These are phyloP conservation scores for Emys orbicularis DNA, from an alignment of 2,797 vertebrate species.

Conservation along the genomic window DNA sequence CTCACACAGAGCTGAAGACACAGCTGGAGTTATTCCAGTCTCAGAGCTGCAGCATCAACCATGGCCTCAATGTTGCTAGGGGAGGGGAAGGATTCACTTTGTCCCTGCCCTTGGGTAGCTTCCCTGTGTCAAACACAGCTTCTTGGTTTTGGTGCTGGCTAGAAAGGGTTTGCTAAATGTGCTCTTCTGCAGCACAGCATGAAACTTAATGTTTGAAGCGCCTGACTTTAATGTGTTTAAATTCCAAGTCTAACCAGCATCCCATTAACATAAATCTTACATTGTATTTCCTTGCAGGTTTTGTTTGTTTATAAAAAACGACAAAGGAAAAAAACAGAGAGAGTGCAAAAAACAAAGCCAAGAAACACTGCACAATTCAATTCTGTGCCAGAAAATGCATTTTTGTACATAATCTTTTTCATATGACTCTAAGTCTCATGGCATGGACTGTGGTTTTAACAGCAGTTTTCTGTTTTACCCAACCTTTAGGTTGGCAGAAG, in stretches of 20 bases:
- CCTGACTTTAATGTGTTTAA: background rate
- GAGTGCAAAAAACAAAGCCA: conserved; percentile 32
- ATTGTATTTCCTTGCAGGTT: background rate
- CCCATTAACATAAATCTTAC: background rate
- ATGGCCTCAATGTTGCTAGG: background rate
- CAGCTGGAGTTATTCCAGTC: background rate
- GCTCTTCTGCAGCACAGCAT: background rate
- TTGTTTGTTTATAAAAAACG: background rate
- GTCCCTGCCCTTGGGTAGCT: background rate
- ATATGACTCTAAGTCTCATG: conserved; percentile 29
- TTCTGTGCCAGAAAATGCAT: background rate
- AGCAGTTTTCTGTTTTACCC: conserved; percentile 33
- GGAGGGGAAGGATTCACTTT: background rate
- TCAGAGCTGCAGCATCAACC: background rate
- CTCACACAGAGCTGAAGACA: background rate
- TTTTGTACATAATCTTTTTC: conserved; percentile 46
- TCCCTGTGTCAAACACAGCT: background rate
- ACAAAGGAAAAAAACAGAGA: background rate
- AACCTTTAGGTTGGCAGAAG: background rate
- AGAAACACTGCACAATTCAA: background rate
- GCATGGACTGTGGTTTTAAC: conserved; percentile 20
- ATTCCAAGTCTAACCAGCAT: background rate
- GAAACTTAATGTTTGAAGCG: background rate
- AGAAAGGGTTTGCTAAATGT: background rate
- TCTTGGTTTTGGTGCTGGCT: background rate